Evolutionary conservation across 92 coral and sea anemone species (phyloP).

Genomic region (Anthopleura xanthogrammica): DNA sequence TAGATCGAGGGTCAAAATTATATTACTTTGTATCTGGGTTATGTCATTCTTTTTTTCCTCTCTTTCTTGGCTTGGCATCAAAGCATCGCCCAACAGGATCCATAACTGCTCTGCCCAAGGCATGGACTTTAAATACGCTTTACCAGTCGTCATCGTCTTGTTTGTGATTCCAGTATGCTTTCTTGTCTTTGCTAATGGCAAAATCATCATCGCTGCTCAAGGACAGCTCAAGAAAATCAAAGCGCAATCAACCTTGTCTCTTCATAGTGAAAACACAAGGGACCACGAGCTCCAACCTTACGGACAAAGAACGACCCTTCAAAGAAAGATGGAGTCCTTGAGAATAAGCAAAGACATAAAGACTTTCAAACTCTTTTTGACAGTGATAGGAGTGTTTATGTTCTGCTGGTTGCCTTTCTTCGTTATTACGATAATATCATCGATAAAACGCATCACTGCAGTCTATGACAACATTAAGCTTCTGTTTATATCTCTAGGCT

Average conservation of each 20-base stretch:
- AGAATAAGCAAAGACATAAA: conserved; percentile 17
- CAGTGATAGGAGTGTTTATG: conserved; percentile 33
- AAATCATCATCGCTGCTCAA: conserved; percentile 47
- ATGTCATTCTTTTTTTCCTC: conserved; percentile 29
- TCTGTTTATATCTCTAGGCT: conserved; percentile 19
- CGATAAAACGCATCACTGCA: not conserved
- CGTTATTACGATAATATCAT: conserved; percentile 3
- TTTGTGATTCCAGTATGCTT: conserved; percentile 51
- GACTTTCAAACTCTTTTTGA: conserved; percentile 30
- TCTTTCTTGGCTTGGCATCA: conserved; percentile 25
- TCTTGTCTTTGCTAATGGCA: conserved; percentile 62
- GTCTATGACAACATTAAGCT: conserved; percentile 11
- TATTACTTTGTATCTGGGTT: conserved; percentile 54
- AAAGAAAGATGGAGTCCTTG: conserved; percentile 8
- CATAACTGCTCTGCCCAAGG: conserved; percentile 55
- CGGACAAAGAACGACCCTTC: not conserved
- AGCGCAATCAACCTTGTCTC: conserved; percentile 2
- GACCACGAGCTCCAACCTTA: not conserved
- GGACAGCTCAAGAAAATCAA: conserved; percentile 49
- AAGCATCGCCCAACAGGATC: conserved; percentile 19
- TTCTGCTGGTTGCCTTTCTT: conserved; percentile 40
- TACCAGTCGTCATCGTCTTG: conserved; percentile 21
- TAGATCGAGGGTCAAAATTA: conserved; percentile 35
- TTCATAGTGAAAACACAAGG: not conserved
- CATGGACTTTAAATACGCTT: conserved; percentile 41